Evolutionary conservation across 2,888 invertebrate genomes (phyloP).

Genomic region (Trachelus tabidus): DNA sequence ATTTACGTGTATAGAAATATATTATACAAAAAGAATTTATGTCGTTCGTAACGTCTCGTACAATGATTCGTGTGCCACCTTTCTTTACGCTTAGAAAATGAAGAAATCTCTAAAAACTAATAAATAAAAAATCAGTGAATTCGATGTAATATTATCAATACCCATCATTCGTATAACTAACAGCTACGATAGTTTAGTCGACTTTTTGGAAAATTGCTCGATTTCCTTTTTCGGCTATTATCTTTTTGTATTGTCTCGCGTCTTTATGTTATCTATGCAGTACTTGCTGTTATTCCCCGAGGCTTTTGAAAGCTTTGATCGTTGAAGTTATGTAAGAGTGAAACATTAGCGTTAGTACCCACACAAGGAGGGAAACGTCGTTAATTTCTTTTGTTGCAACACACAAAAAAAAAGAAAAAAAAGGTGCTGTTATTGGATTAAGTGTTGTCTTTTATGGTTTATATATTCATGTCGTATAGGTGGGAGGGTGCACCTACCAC

Average conservation of each 20-base stretch:
- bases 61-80: neutral
- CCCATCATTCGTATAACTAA: neutral
- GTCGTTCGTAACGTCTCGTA: neutral
- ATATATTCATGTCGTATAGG: slow-evolving; percentile 66
- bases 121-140: neutral
- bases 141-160: neutral
- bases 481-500: slow-evolving; percentile 65
- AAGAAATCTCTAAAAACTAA: neutral
- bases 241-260: slow-evolving; percentile 34
- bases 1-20: neutral
- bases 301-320: slow-evolving; percentile 28
- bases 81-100: neutral
- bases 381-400: slow-evolving; percentile 28
- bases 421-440: slow-evolving; percentile 37
- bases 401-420: neutral
- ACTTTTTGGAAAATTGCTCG: slow-evolving; percentile 34
- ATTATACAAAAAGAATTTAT: neutral
- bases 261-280: slow-evolving; percentile 24
- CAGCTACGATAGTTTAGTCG: neutral
- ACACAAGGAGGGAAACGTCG: slow-evolving; percentile 36
- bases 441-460: slow-evolving; percentile 38
- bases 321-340: slow-evolving; percentile 38
- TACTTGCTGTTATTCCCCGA: slow-evolving; percentile 40
- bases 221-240: slow-evolving; percentile 7
- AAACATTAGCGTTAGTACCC: slow-evolving; percentile 44